A percentile compares a stretch with the other conserved stretches of the same genome.
These are phyloP conservation scores for Tyrophagus putrescentiae DNA, from an alignment of 1,140 invertebrate species.

Conservation along the genomic window DNA sequence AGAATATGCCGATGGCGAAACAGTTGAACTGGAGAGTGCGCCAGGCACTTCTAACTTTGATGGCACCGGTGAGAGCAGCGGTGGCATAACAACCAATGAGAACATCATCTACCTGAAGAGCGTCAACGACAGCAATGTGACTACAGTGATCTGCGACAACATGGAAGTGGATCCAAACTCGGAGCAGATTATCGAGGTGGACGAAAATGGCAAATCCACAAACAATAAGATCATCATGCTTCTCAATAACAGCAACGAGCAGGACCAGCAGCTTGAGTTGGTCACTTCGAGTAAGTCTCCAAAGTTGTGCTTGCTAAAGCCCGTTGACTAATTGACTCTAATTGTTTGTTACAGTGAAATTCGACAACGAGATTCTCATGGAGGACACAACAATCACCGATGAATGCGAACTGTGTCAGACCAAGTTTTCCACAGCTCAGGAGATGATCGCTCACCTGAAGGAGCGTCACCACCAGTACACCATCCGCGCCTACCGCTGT, in stretches of 20 bases:
- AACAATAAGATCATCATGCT: background rate
- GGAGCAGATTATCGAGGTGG: background rate
- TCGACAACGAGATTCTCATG: background rate
- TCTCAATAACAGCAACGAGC: too few relatives aligned
- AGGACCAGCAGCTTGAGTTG: too few relatives aligned
- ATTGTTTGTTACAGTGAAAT: background rate
- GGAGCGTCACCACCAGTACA: slow-evolving; percentile 16
- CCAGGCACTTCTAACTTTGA: background rate
- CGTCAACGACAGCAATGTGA: background rate
- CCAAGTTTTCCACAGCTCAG: background rate
- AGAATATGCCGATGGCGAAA: background rate
- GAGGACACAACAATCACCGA: background rate
- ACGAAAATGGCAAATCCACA: background rate
- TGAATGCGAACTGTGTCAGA: slow-evolving; percentile 11
- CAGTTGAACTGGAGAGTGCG: background rate
- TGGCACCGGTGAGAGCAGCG: background rate
- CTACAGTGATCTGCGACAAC: background rate
- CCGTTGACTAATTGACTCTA: background rate
- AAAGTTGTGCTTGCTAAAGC: background rate
- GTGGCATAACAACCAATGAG: background rate
- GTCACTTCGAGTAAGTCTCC: too few relatives aligned
- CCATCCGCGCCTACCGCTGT: slow-evolving; percentile 6
- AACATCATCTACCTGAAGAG: slow-evolving; percentile 6
- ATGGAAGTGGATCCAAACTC: background rate
- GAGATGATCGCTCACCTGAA: background rate